These are phyloP conservation scores for Drosophila recens DNA, from an alignment of 2,888 invertebrate species.

Conservation along the genomic window DNA sequence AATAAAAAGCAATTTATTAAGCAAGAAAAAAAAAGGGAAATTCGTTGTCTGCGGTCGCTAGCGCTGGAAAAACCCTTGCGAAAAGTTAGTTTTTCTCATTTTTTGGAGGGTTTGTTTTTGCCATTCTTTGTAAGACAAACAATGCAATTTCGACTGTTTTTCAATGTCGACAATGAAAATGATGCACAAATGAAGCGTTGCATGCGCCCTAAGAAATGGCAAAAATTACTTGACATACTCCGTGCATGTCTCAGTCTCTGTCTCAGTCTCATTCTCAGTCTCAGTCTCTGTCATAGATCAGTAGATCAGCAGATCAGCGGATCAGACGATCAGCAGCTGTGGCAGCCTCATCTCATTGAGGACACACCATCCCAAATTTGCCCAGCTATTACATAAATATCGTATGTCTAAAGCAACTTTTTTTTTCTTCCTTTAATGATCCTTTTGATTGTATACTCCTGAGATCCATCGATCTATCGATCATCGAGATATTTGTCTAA, in stretches of 20 bases:
- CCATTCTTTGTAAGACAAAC: slow-evolving; percentile 67
- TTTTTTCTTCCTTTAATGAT: slow-evolving; percentile 2
- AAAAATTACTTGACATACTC: slow-evolving; percentile 26
- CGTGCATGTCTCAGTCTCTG: neutral
- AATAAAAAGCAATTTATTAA: slow-evolving; percentile 40
- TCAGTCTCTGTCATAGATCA: slow-evolving; percentile 7
- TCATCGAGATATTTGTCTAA: slow-evolving; percentile 5
- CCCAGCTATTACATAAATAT: slow-evolving; percentile 17
- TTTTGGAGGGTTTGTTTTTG: slow-evolving; percentile 73
- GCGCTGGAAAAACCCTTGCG: slow-evolving; percentile 66
- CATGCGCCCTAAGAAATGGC: slow-evolving; percentile 26
- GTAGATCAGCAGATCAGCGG: slow-evolving; percentile 3
- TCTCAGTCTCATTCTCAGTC: neutral
- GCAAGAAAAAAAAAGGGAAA: slow-evolving; percentile 35
- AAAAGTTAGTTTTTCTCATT: slow-evolving; percentile 41
- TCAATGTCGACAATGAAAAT: slow-evolving; percentile 39
- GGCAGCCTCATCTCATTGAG: slow-evolving; percentile 12
- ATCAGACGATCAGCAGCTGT: slow-evolving; percentile 5
- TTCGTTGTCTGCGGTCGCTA: slow-evolving; percentile 34
- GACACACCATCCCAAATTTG: neutral
- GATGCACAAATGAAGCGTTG: slow-evolving; percentile 69
- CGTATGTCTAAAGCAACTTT: slow-evolving; percentile 11
- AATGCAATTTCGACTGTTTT: slow-evolving; percentile 46
- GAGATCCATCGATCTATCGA: slow-evolving; percentile 10
- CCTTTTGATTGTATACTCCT: neutral